Conservation (phyloP, 1,140 invertebrate species). For the Berghia stephanieae region DNA sequence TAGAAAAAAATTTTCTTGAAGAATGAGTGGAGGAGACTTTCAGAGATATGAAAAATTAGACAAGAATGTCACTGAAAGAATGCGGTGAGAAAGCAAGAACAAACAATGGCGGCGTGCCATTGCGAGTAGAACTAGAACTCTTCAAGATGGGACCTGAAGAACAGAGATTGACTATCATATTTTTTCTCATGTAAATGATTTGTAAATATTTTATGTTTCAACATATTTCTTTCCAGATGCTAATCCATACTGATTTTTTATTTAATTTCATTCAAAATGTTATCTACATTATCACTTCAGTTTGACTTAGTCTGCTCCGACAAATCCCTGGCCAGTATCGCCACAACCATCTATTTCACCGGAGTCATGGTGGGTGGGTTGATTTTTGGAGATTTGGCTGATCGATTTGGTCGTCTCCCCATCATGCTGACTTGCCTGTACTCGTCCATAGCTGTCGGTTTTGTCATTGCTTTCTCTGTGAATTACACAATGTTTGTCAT, state of each 20-base stretch:
- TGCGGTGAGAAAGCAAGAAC: too few species aligned
- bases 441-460: slow-evolving; percentile 67
- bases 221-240: too few species aligned
- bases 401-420: slow-evolving; percentile 76
- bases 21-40: too few species aligned
- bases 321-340: slow-evolving; percentile 77
- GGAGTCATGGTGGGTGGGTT: slow-evolving; percentile 84
- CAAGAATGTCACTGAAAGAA: too few species aligned
- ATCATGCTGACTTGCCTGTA: slow-evolving; percentile 71
- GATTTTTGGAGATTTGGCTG: slow-evolving; percentile 75
- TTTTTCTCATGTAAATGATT: too few species aligned
- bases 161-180: neutral
- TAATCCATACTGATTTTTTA: too few species aligned
- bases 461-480: slow-evolving; percentile 69
- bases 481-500: slow-evolving; percentile 45
- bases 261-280: too few species aligned
- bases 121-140: too few species aligned
- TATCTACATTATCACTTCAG: slow-evolving; percentile 72
- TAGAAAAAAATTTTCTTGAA: too few species aligned
- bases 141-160: neutral
- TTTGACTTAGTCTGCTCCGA: slow-evolving; percentile 81
- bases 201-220: too few species aligned
- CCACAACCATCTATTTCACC: slow-evolving; percentile 78
- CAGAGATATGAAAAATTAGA: too few species aligned
- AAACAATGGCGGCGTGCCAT: too few species aligned